Conservation (phyloP, 2,888 invertebrate genomes). For the Rhingia campestris region DNA sequence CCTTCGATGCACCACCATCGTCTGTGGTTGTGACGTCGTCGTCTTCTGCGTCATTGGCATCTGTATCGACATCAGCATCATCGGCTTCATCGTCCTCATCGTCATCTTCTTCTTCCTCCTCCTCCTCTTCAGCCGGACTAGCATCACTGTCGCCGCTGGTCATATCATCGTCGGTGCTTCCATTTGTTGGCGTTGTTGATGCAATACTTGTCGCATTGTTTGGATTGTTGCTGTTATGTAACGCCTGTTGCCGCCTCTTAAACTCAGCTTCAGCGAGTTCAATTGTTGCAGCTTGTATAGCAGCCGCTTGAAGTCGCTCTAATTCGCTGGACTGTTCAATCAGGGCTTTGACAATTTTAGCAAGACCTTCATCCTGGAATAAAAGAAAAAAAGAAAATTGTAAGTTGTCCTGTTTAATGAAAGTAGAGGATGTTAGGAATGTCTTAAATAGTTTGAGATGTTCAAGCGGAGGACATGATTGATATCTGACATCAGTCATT, state of each 20-base stretch:
- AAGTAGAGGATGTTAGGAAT: neutral
- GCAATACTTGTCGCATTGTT: conserved; percentile 34
- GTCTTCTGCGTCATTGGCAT: conserved; percentile 67
- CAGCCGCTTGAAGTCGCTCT: conserved; percentile 78
- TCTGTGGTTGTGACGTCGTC: conserved; percentile 58
- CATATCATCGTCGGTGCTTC: conserved; percentile 61
- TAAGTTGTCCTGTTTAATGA: neutral
- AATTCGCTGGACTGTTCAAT: conserved; percentile 85
- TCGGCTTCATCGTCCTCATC: conserved; percentile 79
- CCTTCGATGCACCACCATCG: conserved; percentile 40
- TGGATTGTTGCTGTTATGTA: conserved; percentile 14
- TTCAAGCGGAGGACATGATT: no score
- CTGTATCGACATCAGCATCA: conserved; percentile 75
- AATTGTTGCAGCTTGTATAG: conserved; percentile 77
- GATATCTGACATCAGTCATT: no score
- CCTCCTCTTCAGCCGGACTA: conserved; percentile 73
- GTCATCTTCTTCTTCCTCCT: conserved; percentile 68
- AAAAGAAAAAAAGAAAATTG: conserved; percentile 9
- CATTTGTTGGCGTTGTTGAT: conserved; percentile 44
- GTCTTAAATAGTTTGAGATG: no score
- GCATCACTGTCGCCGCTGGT: conserved; percentile 73
- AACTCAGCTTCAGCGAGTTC: conserved; percentile 70
- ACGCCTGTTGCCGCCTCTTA: conserved; percentile 69
- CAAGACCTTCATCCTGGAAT: conserved; percentile 85
- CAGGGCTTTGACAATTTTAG: conserved; percentile 89